Evolutionary conservation across 2,113 vertebrate genomes (phyloP).

Genomic region (Pseudorectes ferrugineus): DNA sequence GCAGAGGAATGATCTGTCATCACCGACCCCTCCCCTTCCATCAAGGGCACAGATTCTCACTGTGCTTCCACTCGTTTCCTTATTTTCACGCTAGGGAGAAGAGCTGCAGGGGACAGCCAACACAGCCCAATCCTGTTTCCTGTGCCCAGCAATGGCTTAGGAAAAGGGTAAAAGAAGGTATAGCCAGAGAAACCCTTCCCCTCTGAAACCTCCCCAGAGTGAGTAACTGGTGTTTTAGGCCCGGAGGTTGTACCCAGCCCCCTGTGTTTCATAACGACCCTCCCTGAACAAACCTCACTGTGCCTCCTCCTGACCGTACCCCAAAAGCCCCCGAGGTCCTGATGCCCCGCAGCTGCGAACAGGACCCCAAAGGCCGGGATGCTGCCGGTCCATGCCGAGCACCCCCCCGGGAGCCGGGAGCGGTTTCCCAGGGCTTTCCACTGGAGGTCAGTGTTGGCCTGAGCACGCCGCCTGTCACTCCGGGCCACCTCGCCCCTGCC

Average conservation of each 20-base stretch:
- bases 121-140: not conserved
- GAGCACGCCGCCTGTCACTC: not conserved
- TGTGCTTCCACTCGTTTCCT: not conserved
- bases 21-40: not conserved
- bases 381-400: not conserved
- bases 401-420: not conserved
- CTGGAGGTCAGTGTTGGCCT: conserved; percentile 48
- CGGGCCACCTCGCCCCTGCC: not conserved
- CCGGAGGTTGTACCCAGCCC: not conserved
- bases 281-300: not conserved
- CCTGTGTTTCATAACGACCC: accelerated
- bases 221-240: not conserved
- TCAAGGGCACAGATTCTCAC: accelerated
- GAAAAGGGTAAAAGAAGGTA: not conserved
- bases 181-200: not conserved
- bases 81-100: not conserved
- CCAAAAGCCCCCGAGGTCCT: not conserved
- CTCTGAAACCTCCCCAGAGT: not conserved
- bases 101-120: not conserved
- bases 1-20: not conserved
- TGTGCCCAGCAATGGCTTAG: not conserved
- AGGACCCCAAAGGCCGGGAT: not conserved
- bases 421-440: conserved; percentile 20
- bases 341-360: accelerated
- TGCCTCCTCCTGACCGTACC: not conserved